Base-by-base conservation (phyloP, 1,140 invertebrate species). In the Drosophila ohnishii region DNA sequence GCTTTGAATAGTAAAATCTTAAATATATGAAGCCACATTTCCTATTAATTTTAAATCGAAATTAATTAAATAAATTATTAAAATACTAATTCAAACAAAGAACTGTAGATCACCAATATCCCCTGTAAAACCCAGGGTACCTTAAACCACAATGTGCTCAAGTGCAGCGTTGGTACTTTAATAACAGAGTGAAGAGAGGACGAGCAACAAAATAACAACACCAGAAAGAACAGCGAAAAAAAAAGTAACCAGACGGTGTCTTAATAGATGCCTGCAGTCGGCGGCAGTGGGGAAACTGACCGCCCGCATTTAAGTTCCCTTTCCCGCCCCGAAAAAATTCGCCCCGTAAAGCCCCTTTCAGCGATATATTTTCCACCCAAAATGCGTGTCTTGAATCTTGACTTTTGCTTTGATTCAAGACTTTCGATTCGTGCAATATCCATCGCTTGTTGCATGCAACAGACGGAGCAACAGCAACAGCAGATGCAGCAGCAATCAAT, bases 121-220 rank as follows among this genome's bases (percentile, higher is more conserved):
- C 53, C 53, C 42, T 5, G 0, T 22, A 0, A 13, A 19, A 4
- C 0, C 30, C 8, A 16, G 55, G 53, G 35, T 67, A 60, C 2
- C 16, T 16, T 10, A n/a, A 62, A 42, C 75, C 71, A 70, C 80
- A 83, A 71, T 75, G 64, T 74, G 55, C 60, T 78, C 70, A 82
- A 85, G 78, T 82, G 65, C 69, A 75, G 70, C 78, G 69, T 56
- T 59, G 55, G 78, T 82, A 87, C 82, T 82, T 82, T 86, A 86
- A 86, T 86, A 86, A 82, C 83, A 86, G 19, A 32, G 59, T n/a
- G 44, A 50, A 39, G 51, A 44, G 70, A 40, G 70, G 37, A 51
- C 57, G 51, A 39, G 30, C 39, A 42, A 50, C 39, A 50, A 44
- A 75, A 65, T 57, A 75, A 60, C 62, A 75, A 45, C 63, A 58